phyloP scores from a whole-genome alignment of 1,140 invertebrate species.

The Babylonia areolata region DNA sequence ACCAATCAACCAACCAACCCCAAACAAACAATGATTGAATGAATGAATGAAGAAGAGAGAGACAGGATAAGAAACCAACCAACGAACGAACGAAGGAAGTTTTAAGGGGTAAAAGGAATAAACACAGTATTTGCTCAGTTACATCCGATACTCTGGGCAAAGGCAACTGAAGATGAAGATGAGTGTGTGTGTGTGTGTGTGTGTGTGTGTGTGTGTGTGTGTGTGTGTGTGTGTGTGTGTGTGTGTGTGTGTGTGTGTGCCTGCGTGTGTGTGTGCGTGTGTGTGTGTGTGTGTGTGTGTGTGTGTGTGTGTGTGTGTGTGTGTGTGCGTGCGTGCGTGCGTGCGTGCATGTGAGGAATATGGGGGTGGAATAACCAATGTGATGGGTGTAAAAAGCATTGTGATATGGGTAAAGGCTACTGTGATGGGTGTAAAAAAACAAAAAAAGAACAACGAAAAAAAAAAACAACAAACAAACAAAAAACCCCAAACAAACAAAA shows the following conservation, averaged over 20 bases:
- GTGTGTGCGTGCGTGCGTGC: slow-evolving; percentile 8
- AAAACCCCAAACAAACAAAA: not conserved
- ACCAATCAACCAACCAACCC: too few relatives aligned
- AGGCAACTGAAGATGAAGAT: not conserved
- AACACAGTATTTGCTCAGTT: not conserved
- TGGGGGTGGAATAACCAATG: too few relatives aligned
- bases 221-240: slow-evolving; percentile 14
- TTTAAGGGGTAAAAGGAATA: not conserved
- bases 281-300: not conserved
- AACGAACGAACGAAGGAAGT: too few relatives aligned
- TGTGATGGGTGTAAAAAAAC: not conserved
- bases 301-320: slow-evolving; percentile 15
- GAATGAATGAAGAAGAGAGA: too few relatives aligned
- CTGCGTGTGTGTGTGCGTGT: not conserved
- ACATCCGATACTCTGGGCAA: not conserved
- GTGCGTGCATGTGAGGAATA: slow-evolving; percentile 1
- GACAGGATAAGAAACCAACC: too few relatives aligned
- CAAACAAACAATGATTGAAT: not conserved
- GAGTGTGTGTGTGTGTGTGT: not conserved
- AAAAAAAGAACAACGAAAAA: not conserved
- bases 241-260: not conserved
- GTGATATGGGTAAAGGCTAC: too few relatives aligned
- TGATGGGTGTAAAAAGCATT: too few relatives aligned
- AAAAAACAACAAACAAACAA: not conserved
- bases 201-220: not conserved